Base-by-base conservation (phyloP, 2,113 vertebrate genomes). In the Brachyistius frenatus region DNA sequence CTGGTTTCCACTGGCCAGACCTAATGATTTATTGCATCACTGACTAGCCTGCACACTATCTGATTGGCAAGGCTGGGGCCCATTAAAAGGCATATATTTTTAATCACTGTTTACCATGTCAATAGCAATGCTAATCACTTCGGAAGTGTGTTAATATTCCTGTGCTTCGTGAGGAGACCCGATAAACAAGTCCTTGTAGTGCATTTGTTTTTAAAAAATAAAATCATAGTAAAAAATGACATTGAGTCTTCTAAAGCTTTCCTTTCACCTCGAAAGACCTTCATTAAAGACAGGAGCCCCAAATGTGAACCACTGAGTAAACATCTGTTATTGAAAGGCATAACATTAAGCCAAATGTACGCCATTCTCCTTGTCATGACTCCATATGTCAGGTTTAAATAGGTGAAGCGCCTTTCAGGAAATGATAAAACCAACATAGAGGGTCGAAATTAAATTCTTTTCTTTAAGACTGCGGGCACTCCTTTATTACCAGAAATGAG, bases 21-120 rank as follows among this genome's bases (percentile, higher is more conserved):
- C 86, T 72, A 86, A 86, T 86, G 90, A 92, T 92, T 91, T 90
- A 91, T 88, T 87, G 78, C 89, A 76, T 32, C 69, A 54, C 76
- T 88, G 83, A 74, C 80, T 88, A 64, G 86, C 63, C 65, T 56
- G 76, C 73, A 52, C 66, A 31, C 80, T 90, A 88, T 89, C 89
- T 89, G 87, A 92, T 91, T 84, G 90, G 85, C 78, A 86, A 69
- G 47, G 58, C 85, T 50, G 30, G 23, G 46, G 57, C 58, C 89
- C 76, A 86, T 87, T 86, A 80, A 87, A 80, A 87, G 61, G 70
- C 46, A 82, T 82, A 87, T 86, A 80, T 89, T 88, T 89, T 87
- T 80, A 88, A 91, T 76, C 75, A 84, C 65, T 88, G 78, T 88
- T 88, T 88, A 86, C 68, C 72, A 66, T 80, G 85, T 91, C 83